Conservation (phyloP, 2,797 vertebrate genomes). For the Ispidina lecontei region DNA sequence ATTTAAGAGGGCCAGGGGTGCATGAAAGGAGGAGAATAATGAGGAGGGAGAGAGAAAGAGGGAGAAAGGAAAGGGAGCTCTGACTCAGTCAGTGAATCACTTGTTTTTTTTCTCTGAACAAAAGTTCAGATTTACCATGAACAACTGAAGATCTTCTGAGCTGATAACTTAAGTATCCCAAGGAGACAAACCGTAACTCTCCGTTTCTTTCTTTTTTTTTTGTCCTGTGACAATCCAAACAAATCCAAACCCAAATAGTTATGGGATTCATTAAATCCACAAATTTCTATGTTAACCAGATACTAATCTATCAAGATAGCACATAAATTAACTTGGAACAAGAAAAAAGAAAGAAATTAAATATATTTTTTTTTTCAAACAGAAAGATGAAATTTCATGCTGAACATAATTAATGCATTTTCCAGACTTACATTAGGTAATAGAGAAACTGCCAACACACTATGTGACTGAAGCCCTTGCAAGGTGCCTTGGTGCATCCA, state of each 20-base stretch:
- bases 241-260: background rate
- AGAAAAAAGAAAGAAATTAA: background rate
- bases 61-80: slow-evolving; percentile 6
- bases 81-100: slow-evolving; percentile 69
- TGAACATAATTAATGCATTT: background rate
- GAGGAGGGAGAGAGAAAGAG: background rate
- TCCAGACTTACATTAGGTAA: background rate
- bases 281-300: background rate
- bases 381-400: background rate
- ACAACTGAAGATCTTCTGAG: slow-evolving; percentile 48
- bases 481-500: background rate
- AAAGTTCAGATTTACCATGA: slow-evolving; percentile 47
- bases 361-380: background rate
- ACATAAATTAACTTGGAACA: background rate
- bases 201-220: background rate
- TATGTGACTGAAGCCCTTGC: background rate
- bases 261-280: background rate
- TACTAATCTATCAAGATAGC: background rate
- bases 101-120: slow-evolving; percentile 18
- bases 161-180: slow-evolving; percentile 26
- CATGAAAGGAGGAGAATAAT: background rate
- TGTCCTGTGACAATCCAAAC: background rate
- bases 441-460: background rate
- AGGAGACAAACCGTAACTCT: slow-evolving; percentile 19
- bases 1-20: slow-evolving; percentile 7